Conservation (phyloP, 2,888 invertebrate species). For the Malachius bipustulatus region DNA sequence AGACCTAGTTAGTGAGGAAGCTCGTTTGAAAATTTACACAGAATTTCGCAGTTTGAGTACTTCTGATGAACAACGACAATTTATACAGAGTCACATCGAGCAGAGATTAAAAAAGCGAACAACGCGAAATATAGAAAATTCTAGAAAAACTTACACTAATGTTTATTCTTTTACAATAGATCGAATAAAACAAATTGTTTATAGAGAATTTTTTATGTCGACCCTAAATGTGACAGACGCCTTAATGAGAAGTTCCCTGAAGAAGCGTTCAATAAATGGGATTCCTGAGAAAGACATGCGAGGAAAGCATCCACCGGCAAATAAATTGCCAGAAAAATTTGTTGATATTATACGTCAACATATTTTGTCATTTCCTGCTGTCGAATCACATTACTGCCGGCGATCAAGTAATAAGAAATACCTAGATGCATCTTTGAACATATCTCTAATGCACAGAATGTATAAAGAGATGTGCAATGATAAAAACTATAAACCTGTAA, state of each 20-base stretch:
- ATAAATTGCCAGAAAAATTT: slow-evolving; percentile 10
- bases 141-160: slow-evolving; percentile 3
- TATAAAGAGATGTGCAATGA: slow-evolving; percentile 1
- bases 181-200: background rate
- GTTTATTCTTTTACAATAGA: background rate
- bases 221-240: background rate
- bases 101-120: background rate
- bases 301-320: slow-evolving; percentile 6
- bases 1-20: background rate
- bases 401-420: slow-evolving; percentile 4
- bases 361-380: background rate
- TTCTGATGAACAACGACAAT: background rate
- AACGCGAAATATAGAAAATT: background rate
- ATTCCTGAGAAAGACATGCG: background rate
- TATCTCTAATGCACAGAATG: slow-evolving; percentile 6
- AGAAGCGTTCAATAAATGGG: background rate
- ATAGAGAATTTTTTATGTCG: background rate
- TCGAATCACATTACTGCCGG: slow-evolving; percentile 2
- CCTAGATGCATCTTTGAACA: slow-evolving; percentile 1
- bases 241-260: background rate
- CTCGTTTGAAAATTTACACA: background rate
- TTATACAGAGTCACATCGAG: background rate
- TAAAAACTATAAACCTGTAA: background rate
- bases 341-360: background rate
- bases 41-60: background rate